Conservation (phyloP, 1,140 invertebrate genomes). For the Bombus polaris region DNA sequence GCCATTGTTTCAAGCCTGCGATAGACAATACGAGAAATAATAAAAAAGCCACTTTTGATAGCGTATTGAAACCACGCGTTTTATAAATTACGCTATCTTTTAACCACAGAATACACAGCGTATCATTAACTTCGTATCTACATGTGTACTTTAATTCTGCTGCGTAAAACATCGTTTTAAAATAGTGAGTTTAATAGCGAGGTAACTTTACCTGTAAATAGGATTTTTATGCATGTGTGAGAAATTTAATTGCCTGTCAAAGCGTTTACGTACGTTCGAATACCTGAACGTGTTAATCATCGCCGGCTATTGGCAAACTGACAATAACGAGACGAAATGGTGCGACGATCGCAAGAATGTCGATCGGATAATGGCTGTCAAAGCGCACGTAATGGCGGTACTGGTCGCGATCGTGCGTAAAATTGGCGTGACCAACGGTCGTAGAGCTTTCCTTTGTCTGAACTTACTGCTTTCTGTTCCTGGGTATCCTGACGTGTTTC, state of each 20-base stretch:
- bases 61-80: not conserved
- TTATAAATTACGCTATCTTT: not conserved
- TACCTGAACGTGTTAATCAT: not conserved
- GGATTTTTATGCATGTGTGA: not conserved
- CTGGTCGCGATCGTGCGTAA: conserved; percentile 15
- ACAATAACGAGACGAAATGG: not conserved
- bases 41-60: not conserved
- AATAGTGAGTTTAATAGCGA: not conserved
- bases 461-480: conserved; percentile 8
- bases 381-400: conserved; percentile 4
- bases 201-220: not conserved
- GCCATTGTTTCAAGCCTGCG: not conserved
- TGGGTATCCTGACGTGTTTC: not conserved
- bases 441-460: conserved; percentile 36
- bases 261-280: not conserved
- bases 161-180: no score
- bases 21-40: not conserved
- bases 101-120: not conserved
- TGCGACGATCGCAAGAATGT: not conserved
- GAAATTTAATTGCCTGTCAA: no score
- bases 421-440: conserved; percentile 35
- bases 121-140: not conserved
- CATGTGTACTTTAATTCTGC: not conserved
- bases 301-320: not conserved
- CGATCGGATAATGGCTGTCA: conserved; percentile 10